Conservation (phyloP, 2,888 invertebrate species). For the Torymus aiolomorphi region DNA sequence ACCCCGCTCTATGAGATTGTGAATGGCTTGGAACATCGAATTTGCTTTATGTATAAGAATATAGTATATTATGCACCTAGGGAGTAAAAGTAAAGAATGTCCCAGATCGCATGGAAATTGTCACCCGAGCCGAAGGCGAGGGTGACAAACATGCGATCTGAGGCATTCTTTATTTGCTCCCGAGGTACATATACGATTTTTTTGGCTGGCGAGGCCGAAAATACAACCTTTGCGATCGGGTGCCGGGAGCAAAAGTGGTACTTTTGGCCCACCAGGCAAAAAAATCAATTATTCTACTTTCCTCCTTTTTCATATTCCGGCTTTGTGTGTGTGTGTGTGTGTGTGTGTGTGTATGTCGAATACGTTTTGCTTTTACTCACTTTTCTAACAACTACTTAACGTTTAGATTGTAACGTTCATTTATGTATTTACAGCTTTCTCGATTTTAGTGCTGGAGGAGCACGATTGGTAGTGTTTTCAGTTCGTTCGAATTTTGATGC, state of each 20-base stretch:
- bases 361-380: neutral
- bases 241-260: too few relatives aligned
- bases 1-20: neutral
- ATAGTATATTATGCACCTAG: too few relatives aligned
- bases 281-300: conserved; percentile 22
- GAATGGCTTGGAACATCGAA: neutral
- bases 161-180: too few relatives aligned
- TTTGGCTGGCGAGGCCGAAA: too few relatives aligned
- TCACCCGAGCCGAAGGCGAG: too few relatives aligned
- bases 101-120: too few relatives aligned
- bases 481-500: conserved; percentile 11
- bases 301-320: neutral
- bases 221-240: too few relatives aligned
- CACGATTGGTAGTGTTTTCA: conserved; percentile 31
- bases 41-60: conserved; percentile 21
- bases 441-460: conserved; percentile 46
- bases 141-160: too few relatives aligned
- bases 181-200: too few relatives aligned
- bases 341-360: neutral
- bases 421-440: conserved; percentile 38
- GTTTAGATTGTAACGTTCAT: conserved; percentile 37
- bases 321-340: neutral
- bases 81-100: too few relatives aligned
- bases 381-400: conserved; percentile 31
- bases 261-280: too few relatives aligned